phyloP scores from a whole-genome alignment of 1,140 invertebrate genomes.

The Campoletis sonorensis region DNA sequence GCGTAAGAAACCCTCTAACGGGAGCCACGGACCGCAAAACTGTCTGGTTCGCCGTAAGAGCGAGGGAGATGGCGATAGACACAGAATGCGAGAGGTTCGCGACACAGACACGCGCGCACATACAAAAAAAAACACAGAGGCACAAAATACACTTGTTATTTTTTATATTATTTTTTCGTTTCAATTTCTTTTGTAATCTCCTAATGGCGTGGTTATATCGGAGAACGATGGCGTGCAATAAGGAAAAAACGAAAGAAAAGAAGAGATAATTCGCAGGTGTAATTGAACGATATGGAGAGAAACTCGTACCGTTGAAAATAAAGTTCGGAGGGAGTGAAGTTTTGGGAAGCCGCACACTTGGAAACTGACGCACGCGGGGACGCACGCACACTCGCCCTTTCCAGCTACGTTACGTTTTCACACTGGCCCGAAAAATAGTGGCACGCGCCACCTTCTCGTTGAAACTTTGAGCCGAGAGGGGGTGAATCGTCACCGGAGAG shows the following conservation, averaged over 20 bases:
- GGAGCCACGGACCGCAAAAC: slow-evolving; percentile 55
- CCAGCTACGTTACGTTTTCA: not conserved
- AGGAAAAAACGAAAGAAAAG: no score
- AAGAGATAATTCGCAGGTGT: not conserved
- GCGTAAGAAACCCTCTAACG: slow-evolving; percentile 57
- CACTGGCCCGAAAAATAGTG: not conserved
- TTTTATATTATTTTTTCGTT: not conserved
- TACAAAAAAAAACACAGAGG: not conserved
- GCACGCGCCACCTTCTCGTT: not conserved
- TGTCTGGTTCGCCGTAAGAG: slow-evolving; percentile 45
- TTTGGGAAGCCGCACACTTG: not conserved
- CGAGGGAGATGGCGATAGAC: not conserved
- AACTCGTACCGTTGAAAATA: not conserved
- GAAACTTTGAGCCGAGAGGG: not conserved
- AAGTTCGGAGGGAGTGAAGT: not conserved
- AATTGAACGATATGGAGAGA: not conserved
- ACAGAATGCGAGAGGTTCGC: slow-evolving; percentile 30
- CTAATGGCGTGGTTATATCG: not conserved
- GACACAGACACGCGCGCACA: slow-evolving; percentile 24
- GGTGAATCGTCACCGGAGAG: slow-evolving; percentile 1
- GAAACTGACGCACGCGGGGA: no score
- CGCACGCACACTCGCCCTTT: not conserved
- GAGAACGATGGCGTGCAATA: not conserved
- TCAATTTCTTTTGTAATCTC: no score
- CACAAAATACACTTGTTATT: slow-evolving; percentile 14